A percentile compares a stretch with the other conserved stretches of the same genome.
Conservation (phyloP, 1,140 invertebrate species). For the Drosophila bipectinata region DNA sequence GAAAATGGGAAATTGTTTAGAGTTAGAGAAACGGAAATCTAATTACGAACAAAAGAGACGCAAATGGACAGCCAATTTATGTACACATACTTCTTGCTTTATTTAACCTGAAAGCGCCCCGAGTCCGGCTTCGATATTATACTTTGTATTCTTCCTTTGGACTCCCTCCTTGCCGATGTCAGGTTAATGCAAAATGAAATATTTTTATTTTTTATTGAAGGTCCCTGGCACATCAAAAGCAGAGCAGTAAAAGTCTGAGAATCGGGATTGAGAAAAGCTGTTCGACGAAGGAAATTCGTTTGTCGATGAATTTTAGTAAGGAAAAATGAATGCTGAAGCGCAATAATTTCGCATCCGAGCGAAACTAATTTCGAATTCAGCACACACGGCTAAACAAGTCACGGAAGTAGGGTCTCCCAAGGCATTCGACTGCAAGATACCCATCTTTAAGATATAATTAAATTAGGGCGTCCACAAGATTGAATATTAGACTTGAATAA, state of each 20-base stretch:
- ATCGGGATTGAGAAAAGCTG: conserved; percentile 22
- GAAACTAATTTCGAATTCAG: conserved; percentile 54
- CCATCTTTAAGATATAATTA: conserved; percentile 1
- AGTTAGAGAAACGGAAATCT: conserved; percentile 56
- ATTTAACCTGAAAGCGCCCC: conserved; percentile 46
- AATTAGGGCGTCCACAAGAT: neutral
- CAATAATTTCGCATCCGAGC: conserved; percentile 35
- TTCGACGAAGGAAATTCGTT: conserved; percentile 23
- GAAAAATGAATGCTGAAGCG: conserved; percentile 20
- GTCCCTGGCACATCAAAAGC: conserved; percentile 34
- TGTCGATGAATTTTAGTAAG: conserved; percentile 24
- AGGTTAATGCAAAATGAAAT: conserved; percentile 65
- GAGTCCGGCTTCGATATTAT: conserved; percentile 40
- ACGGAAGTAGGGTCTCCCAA: no score
- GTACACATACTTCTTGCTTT: conserved; percentile 43
- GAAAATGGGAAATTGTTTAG: conserved; percentile 25
- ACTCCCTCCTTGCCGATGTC: conserved; percentile 3
- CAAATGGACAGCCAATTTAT: conserved; percentile 66
- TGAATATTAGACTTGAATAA: neutral
- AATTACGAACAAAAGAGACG: conserved; percentile 57
- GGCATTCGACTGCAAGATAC: conserved; percentile 9
- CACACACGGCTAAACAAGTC: conserved; percentile 40
- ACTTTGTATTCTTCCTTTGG: neutral
- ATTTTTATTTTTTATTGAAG: conserved; percentile 58
- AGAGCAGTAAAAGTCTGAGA: neutral